Percentiles rank a stretch among this genome's conserved stretches.
These are phyloP conservation scores for Acestrorhynchus altus DNA, from an alignment of 2,797 vertebrate species.

Conservation along the genomic window DNA sequence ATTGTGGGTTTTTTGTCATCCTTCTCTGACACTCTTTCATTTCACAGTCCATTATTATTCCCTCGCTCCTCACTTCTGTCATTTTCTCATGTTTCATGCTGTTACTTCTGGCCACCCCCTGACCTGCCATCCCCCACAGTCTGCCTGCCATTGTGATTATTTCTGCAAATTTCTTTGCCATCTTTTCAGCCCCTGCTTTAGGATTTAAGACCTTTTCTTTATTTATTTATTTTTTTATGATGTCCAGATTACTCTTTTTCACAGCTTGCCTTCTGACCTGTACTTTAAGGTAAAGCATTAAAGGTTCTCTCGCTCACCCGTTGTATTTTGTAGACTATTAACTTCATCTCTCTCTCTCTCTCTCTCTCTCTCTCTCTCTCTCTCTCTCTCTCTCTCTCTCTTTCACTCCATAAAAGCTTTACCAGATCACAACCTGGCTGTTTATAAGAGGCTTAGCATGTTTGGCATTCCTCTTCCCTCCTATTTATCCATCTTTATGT, in stretches of 20 bases:
- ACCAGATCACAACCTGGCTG: background rate
- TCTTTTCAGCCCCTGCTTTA: background rate
- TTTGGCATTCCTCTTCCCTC: conserved; percentile 6
- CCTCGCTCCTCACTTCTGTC: background rate
- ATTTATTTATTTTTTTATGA: background rate
- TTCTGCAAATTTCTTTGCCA: conserved; percentile 19
- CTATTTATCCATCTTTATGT: background rate
- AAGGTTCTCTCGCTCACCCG: background rate
- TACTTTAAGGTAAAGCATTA: background rate
- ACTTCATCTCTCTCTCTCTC: conserved; percentile 22
- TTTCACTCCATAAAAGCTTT: background rate
- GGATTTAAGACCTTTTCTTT: background rate
- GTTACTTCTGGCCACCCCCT: background rate
- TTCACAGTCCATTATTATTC: conserved; percentile 11
- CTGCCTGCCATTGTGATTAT: conserved; percentile 10
- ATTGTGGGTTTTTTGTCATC: background rate
- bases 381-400: background rate
- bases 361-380: background rate
- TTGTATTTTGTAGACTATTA: background rate
- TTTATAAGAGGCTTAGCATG: conserved; percentile 13
- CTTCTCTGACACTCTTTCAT: conserved; percentile 10
- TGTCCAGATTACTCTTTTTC: background rate
- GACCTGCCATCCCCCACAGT: background rate
- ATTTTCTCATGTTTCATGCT: conserved; percentile 8
- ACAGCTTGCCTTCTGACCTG: background rate